These are phyloP conservation scores for Lycodopsis pacificus DNA, from an alignment of 2,797 vertebrate species.

Conservation along the genomic window DNA sequence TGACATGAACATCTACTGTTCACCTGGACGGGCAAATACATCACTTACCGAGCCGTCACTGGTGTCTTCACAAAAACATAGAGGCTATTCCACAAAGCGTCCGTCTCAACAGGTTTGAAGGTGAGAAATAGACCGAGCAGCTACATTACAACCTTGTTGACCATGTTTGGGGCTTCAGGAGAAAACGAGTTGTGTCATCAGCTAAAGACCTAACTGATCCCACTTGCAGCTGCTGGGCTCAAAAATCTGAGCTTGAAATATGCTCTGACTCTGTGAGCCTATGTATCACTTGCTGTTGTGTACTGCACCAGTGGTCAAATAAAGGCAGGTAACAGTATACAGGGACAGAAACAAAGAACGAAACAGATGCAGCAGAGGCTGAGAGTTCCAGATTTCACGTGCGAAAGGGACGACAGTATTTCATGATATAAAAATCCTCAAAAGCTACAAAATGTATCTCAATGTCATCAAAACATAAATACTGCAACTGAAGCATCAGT, in stretches of 20 bases:
- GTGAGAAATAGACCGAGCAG: neutral
- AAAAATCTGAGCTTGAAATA: too few species aligned
- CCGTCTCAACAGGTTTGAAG: neutral
- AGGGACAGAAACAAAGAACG: too few species aligned
- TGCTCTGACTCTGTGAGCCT: too few species aligned
- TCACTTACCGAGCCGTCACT: neutral
- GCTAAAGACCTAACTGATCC: neutral
- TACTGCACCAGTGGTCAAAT: too few species aligned
- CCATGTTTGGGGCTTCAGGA: neutral
- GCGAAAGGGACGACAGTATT: neutral
- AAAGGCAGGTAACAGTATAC: too few species aligned
- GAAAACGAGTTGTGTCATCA: constrained; percentile 2
- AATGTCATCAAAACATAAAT: neutral
- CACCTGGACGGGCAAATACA: neutral
- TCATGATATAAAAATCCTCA: neutral
- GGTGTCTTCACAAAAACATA: neutral
- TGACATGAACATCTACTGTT: neutral
- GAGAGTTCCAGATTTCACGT: too few species aligned
- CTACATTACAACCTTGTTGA: neutral
- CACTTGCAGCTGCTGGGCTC: neutral
- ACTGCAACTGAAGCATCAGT: neutral
- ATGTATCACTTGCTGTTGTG: too few species aligned
- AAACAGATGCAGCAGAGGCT: too few species aligned
- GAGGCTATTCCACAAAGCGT: neutral
- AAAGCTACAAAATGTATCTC: neutral